These are phyloP conservation scores for Acanthosoma haemorrhoidale DNA, from an alignment of 2,888 invertebrate genomes.

Conservation along the genomic window DNA sequence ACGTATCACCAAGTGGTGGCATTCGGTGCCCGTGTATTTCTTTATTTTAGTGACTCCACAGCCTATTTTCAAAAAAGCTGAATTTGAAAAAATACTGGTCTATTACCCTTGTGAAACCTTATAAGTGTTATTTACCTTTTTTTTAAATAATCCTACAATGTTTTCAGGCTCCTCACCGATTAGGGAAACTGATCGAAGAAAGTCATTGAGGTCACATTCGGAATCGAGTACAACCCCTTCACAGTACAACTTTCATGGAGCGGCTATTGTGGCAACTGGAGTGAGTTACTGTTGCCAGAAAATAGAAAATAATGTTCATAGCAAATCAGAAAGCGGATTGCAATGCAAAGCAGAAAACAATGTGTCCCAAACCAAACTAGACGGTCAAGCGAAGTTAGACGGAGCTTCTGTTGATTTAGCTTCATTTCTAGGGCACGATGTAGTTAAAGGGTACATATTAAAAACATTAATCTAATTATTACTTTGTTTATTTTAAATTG, in stretches of 20 bases:
- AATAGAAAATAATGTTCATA: not conserved
- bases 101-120: too few relatives aligned
- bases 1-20: too few relatives aligned
- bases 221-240: not conserved
- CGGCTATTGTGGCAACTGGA: not conserved
- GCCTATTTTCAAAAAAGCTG: too few relatives aligned
- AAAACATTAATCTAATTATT: too few relatives aligned
- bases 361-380: not conserved
- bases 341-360: not conserved
- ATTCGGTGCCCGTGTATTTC: too few relatives aligned
- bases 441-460: slow-evolving; percentile 14
- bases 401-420: slow-evolving; percentile 17
- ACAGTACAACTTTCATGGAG: not conserved
- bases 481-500: too few relatives aligned
- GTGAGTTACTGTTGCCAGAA: not conserved
- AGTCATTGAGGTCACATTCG: slow-evolving; percentile 40
- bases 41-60: too few relatives aligned
- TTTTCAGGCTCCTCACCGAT: too few relatives aligned
- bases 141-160: too few relatives aligned
- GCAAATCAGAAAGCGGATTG: not conserved
- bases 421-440: slow-evolving; percentile 7
- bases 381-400: not conserved
- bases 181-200: slow-evolving; percentile 37
- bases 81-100: too few relatives aligned
- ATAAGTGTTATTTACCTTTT: too few relatives aligned